Conservation (phyloP, 2,888 invertebrate genomes). For the Maniola hyperantus region DNA sequence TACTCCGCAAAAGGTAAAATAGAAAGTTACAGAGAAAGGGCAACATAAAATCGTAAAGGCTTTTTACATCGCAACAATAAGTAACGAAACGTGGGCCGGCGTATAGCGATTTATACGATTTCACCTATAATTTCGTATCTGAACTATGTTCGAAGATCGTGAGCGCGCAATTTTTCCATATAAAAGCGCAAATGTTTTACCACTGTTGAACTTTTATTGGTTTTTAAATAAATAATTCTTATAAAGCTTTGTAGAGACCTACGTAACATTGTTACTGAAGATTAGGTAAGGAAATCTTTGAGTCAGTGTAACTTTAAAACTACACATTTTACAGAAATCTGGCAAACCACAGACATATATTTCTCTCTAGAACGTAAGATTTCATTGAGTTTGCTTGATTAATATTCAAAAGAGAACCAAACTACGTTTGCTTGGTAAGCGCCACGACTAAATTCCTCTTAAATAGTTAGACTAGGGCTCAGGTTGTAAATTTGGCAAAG, state of each 20-base stretch:
- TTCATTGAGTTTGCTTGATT: no score
- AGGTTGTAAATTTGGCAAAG: no score
- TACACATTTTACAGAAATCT: no score
- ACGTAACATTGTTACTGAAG: no score
- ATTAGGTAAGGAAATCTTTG: no score
- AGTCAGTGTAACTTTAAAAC: no score
- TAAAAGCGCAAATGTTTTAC: conserved; percentile 15
- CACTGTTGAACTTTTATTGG: conserved; percentile 10
- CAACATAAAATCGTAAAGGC: conserved; percentile 49
- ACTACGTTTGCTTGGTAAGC: no score
- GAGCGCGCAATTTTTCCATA: conserved; percentile 21
- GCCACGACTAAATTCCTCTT: no score
- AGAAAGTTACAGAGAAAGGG: conserved; percentile 68
- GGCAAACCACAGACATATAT: no score
- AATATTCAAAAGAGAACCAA: no score
- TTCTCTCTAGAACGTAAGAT: no score
- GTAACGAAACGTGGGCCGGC: conserved; percentile 56
- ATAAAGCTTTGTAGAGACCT: not conserved
- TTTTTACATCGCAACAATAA: conserved; percentile 62
- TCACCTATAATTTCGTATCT: conserved; percentile 61
- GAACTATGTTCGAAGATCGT: conserved; percentile 52
- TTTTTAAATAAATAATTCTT: not conserved
- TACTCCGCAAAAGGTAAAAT: conserved; percentile 52
- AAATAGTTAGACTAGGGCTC: no score
- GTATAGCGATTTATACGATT: conserved; percentile 58